These are phyloP conservation scores for Cataglyphis livida DNA, from an alignment of 2,888 invertebrate genomes.

Conservation along the genomic window DNA sequence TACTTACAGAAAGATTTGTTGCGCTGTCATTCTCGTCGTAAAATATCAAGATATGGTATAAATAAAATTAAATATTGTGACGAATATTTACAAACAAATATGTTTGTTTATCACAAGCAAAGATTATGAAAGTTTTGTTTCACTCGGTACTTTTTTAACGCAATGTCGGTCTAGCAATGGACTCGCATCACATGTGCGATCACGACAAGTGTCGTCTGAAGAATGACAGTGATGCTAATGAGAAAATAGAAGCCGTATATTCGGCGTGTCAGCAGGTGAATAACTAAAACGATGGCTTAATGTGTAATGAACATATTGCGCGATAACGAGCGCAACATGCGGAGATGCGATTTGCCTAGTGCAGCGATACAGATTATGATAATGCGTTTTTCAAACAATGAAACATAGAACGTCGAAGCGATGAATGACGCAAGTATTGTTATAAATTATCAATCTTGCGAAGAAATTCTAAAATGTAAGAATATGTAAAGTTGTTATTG, in stretches of 20 bases:
- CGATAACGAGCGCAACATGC: constrained; percentile 64
- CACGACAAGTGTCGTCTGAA: constrained; percentile 30
- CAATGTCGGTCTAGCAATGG: not conserved
- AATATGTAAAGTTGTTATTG: not conserved
- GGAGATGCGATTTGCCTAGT: constrained; percentile 62
- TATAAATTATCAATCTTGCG: not conserved
- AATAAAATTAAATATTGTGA: not conserved
- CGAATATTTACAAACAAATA: not conserved
- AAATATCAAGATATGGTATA: not conserved
- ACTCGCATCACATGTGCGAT: not conserved
- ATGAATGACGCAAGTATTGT: not conserved
- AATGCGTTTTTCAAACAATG: constrained; percentile 54
- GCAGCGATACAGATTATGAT: constrained; percentile 59
- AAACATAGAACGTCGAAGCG: constrained; percentile 1
- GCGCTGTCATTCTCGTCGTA: not conserved
- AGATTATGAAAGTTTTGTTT: not conserved
- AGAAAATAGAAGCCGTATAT: constrained; percentile 65
- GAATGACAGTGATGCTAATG: constrained; percentile 59
- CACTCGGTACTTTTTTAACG: constrained; percentile 14
- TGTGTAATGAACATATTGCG: constrained; percentile 67
- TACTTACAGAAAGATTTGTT: constrained; percentile 38
- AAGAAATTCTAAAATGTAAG: not conserved
- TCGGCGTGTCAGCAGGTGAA: constrained; percentile 58
- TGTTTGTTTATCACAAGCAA: not conserved
- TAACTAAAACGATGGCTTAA: constrained; percentile 70